Evolutionary conservation across 2,888 invertebrate genomes (phyloP).

Genomic region (Epinotia bilunana): DNA sequence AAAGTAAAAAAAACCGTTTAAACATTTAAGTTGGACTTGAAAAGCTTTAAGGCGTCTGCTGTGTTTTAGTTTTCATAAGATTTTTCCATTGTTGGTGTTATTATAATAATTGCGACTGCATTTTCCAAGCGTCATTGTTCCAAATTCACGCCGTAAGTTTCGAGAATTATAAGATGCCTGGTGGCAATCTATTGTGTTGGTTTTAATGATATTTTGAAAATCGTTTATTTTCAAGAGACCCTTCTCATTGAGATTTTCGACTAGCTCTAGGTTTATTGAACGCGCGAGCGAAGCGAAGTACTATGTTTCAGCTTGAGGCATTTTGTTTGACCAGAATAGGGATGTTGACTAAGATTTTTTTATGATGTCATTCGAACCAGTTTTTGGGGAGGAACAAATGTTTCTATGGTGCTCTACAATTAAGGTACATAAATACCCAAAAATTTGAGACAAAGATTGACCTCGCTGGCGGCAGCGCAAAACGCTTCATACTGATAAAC

Average conservation of each 20-base stretch:
- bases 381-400: too few relatives aligned
- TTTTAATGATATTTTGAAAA: neutral
- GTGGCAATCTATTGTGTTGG: neutral
- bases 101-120: conserved; percentile 41
- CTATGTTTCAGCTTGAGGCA: too few relatives aligned
- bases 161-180: neutral
- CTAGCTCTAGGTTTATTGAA: neutral
- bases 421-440: too few relatives aligned
- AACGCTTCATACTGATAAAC: too few relatives aligned
- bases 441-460: too few relatives aligned
- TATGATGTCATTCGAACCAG: too few relatives aligned
- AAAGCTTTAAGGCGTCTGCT: conserved; percentile 1
- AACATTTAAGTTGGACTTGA: neutral
- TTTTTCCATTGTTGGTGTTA: conserved; percentile 32
- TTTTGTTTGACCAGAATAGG: too few relatives aligned
- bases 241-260: neutral
- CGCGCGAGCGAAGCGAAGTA: too few relatives aligned
- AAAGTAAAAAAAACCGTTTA: neutral
- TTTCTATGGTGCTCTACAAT: too few relatives aligned
- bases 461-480: too few relatives aligned
- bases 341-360: too few relatives aligned
- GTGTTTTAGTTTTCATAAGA: conserved; percentile 5
- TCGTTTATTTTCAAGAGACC: neutral
- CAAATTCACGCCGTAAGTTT: conserved; percentile 15
- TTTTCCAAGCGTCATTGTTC: conserved; percentile 20